phyloP scores from a whole-genome alignment of 1,140 invertebrate genomes.

The Hydropsyche tenuis region DNA sequence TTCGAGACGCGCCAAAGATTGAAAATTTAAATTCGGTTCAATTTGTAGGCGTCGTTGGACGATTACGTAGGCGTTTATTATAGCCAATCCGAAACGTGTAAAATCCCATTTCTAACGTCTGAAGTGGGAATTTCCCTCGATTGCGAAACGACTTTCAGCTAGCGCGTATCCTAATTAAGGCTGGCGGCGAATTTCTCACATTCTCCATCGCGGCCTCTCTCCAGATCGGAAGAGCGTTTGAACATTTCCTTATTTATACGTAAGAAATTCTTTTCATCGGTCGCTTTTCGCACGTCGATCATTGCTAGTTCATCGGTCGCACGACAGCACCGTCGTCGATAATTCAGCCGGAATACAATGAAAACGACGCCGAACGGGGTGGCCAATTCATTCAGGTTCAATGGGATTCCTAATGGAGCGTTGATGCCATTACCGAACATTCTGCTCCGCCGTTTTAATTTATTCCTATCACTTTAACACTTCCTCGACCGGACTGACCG shows the following conservation, averaged over 20 bases:
- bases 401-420: conserved; percentile 50
- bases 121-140: conserved; percentile 44
- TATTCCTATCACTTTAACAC: conserved; percentile 47
- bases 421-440: conserved; percentile 48
- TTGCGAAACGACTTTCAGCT: conserved; percentile 44
- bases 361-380: conserved; percentile 45
- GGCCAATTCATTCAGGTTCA: conserved; percentile 50
- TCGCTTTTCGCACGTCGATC: too few relatives aligned
- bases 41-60: conserved; percentile 33
- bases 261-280: too few relatives aligned
- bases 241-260: too few relatives aligned
- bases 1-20: conserved; percentile 14
- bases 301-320: not conserved
- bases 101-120: conserved; percentile 34
- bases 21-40: not conserved
- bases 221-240: too few relatives aligned
- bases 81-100: conserved; percentile 24
- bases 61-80: conserved; percentile 14
- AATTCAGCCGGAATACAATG: conserved; percentile 37
- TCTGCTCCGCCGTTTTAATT: conserved; percentile 45
- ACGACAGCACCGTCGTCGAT: conserved; percentile 16
- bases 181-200: conserved; percentile 47
- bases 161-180: conserved; percentile 49
- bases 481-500: conserved; percentile 14
- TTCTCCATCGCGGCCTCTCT: conserved; percentile 22